phyloP scores from a whole-genome alignment of 2,888 invertebrate genomes.

The Synergus gifuensis region DNA sequence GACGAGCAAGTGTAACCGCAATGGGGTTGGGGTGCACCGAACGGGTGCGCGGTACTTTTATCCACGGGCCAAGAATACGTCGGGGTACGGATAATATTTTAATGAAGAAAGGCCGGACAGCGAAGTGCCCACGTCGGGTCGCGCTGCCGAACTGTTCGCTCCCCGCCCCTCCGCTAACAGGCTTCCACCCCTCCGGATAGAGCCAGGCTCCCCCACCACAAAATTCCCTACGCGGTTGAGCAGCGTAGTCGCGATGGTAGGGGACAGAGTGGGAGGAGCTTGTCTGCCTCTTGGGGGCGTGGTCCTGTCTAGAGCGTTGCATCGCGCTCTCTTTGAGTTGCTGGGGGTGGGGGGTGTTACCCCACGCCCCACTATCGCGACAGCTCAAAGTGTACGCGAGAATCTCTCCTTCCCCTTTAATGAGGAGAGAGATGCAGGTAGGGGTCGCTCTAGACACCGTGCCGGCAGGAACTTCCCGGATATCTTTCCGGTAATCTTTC shows the following conservation, averaged over 20 bases:
- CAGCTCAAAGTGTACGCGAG: slow-evolving; percentile 44
- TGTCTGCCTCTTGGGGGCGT: slow-evolving; percentile 54
- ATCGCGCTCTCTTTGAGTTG: slow-evolving; percentile 28
- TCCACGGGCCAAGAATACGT: slow-evolving; percentile 58
- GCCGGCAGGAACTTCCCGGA: slow-evolving; percentile 69
- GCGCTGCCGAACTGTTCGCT: slow-evolving; percentile 77
- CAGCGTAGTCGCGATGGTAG: slow-evolving; percentile 51
- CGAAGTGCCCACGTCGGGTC: slow-evolving; percentile 78
- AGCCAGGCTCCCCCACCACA: slow-evolving; percentile 50
- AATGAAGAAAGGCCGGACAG: slow-evolving; percentile 77
- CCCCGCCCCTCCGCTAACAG: slow-evolving; percentile 75
- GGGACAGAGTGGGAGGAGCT: slow-evolving; percentile 55
- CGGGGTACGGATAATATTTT: slow-evolving; percentile 74
- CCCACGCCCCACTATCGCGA: slow-evolving; percentile 45
- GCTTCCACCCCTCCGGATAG: slow-evolving; percentile 66
- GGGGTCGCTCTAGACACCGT: slow-evolving; percentile 56
- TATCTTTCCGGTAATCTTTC: slow-evolving; percentile 74
- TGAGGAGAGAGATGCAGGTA: slow-evolving; percentile 32
- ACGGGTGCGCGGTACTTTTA: slow-evolving; percentile 44
- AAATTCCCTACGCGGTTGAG: slow-evolving; percentile 48
- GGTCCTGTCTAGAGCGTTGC: slow-evolving; percentile 46
- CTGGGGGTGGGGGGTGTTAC: slow-evolving; percentile 40
- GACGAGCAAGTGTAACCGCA: slow-evolving; percentile 49
- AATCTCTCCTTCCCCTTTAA: slow-evolving; percentile 21
- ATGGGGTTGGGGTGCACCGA: slow-evolving; percentile 38